A percentile compares a stretch with the other conserved stretches of the same genome.
Evolutionary conservation across 2,797 vertebrate genomes (phyloP).

Genomic region (Phalanger gymnotis): DNA sequence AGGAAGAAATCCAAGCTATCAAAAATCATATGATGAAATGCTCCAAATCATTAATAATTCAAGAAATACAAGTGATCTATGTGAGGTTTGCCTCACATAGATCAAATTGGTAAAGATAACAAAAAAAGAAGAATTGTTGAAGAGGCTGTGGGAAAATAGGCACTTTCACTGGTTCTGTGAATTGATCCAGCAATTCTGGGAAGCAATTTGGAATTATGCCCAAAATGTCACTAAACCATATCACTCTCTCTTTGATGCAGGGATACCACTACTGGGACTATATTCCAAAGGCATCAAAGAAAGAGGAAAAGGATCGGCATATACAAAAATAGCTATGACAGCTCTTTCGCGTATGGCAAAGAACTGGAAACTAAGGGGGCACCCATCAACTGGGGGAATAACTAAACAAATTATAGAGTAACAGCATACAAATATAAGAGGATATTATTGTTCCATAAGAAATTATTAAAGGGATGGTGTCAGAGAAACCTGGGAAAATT

Average conservation of each 20-base stretch:
- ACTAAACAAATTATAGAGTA: not conserved
- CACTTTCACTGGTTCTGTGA: not conserved
- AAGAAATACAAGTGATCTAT: not conserved
- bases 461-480: not conserved
- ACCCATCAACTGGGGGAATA: not conserved
- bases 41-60: not conserved
- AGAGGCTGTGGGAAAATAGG: not conserved
- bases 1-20: not conserved
- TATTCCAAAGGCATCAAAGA: not conserved
- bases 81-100: not conserved
- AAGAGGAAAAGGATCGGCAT: not conserved
- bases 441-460: not conserved
- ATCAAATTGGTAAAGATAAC: not conserved
- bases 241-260: not conserved
- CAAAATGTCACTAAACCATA: not conserved
- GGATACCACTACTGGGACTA: not conserved
- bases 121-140: not conserved
- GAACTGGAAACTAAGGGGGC: not conserved
- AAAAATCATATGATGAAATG: not conserved
- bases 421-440: not conserved
- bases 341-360: not conserved
- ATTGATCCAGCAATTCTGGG: not conserved
- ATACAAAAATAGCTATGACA: not conserved
- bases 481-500: not conserved
- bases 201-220: not conserved